Conservation (phyloP, 1,140 invertebrate species). For the Musca vetustissima region DNA sequence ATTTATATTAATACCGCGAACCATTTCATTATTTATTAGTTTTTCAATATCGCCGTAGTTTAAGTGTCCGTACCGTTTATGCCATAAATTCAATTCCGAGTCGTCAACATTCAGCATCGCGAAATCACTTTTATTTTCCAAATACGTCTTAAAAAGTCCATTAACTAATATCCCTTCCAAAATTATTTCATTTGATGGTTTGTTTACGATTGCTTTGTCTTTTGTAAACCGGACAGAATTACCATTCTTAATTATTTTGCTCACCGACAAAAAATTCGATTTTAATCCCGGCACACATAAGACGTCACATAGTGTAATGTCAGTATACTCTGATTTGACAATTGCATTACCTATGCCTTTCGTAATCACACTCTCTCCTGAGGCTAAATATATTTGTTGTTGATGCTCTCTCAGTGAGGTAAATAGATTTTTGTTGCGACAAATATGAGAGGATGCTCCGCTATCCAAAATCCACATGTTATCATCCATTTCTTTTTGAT, state of each 20-base stretch:
- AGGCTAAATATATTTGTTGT: conserved; percentile 6
- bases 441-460: conserved; percentile 20
- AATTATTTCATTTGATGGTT: not conserved
- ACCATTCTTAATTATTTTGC: conserved; percentile 6
- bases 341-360: conserved; percentile 1
- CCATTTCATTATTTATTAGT: no score
- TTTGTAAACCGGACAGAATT: not conserved
- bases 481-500: not conserved
- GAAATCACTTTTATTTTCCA: not conserved
- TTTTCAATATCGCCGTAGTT: no score
- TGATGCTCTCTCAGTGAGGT: not conserved
- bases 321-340: not conserved
- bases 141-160: conserved; percentile 1
- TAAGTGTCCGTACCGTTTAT: no score
- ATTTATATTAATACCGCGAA: no score
- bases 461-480: conserved; percentile 20
- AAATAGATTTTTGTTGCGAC: conserved; percentile 1
- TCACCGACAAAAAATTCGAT: conserved; percentile 10
- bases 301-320: conserved; percentile 13
- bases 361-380: conserved; percentile 10
- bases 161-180: not conserved
- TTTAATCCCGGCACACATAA: conserved; percentile 11
- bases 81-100: no score
- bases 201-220: not conserved
- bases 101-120: not conserved